Conservation (phyloP, 1,140 invertebrate genomes). For the Drosophila bocqueti region DNA sequence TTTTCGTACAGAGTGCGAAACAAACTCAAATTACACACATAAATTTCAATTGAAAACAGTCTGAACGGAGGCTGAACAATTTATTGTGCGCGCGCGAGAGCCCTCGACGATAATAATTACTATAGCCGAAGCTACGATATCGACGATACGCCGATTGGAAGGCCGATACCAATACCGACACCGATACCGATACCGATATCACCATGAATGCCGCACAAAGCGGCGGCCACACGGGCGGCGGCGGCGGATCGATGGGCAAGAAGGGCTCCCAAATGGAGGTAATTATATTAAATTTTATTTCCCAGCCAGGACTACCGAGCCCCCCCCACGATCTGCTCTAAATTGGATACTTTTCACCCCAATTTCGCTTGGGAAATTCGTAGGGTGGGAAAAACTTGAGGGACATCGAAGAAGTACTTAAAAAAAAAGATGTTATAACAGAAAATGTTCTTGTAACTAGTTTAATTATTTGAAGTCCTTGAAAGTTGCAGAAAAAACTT, state of each 20-base stretch:
- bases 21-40: conserved; percentile 48
- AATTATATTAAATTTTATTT: conserved; percentile 73
- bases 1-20: conserved; percentile 18
- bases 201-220: conserved; percentile 86
- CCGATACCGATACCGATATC: conserved; percentile 27
- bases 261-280: conserved; percentile 86
- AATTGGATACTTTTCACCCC: conserved; percentile 17
- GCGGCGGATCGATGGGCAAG: conserved; percentile 84
- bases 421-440: neutral
- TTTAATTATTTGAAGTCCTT: neutral
- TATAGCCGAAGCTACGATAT: conserved; percentile 8
- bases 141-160: neutral
- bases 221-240: conserved; percentile 84
- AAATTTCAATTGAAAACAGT: conserved; percentile 56
- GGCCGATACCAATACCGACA: conserved; percentile 2
- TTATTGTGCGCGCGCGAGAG: conserved; percentile 35
- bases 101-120: conserved; percentile 38
- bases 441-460: neutral
- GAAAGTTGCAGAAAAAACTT: neutral
- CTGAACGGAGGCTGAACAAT: conserved; percentile 19
- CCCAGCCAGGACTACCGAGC: neutral
- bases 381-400: neutral
- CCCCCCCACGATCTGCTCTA: conserved; percentile 15
- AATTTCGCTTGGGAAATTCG: neutral
- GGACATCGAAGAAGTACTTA: neutral